phyloP scores from a whole-genome alignment of 2,888 invertebrate species.

The Mythimna impura region DNA sequence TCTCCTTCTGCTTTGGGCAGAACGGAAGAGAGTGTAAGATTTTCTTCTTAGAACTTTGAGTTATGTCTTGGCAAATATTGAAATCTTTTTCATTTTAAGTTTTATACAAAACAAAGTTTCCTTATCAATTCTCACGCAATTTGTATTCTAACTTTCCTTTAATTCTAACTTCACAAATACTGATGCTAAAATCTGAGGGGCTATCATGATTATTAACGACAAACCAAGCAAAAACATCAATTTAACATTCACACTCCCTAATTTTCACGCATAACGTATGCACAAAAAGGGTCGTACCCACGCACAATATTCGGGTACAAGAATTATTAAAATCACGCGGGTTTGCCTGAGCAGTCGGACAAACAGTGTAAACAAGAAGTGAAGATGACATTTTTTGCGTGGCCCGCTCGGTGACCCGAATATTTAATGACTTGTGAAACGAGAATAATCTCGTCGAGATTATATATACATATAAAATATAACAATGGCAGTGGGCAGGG shows the following conservation, averaged over 20 bases:
- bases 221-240: constrained; percentile 24
- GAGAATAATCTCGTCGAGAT: constrained; percentile 51
- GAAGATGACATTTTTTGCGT: constrained; percentile 65
- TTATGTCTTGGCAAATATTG: no score
- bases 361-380: constrained; percentile 59
- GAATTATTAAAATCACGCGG: constrained; percentile 66
- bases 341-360: constrained; percentile 41
- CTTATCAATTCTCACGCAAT: no score
- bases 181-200: neutral
- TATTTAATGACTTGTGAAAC: constrained; percentile 63
- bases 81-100: no score
- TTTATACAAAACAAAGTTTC: no score
- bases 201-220: neutral
- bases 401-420: constrained; percentile 60
- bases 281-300: constrained; percentile 32
- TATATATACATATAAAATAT: constrained; percentile 3
- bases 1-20: no score
- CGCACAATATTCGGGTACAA: constrained; percentile 35
- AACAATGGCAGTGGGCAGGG: no score
- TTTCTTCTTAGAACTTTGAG: no score
- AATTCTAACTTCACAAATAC: no score
- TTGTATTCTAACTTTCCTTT: no score
- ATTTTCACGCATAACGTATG: constrained; percentile 31
- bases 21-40: no score
- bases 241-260: constrained; percentile 27